Evolutionary conservation across 2,113 vertebrate species (phyloP), one percentile per base, ranked within the genome.

Genomic region (Eptatretus burgeri): DNA sequence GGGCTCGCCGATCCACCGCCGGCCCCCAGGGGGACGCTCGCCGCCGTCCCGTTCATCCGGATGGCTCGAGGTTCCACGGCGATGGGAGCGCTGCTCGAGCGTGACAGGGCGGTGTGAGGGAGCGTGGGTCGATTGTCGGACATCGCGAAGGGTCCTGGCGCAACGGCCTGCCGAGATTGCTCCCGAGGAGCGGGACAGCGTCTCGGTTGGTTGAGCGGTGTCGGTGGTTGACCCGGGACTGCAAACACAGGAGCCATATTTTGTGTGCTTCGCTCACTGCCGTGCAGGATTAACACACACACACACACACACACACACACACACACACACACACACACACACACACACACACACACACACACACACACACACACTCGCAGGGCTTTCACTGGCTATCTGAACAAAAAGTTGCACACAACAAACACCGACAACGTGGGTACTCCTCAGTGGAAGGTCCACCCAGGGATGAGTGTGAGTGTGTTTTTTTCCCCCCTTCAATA

Each of bases 111-210:
- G 56, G 56, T 20, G 11, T 60, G 56, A 10, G 56, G 10, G 9
- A 60, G n/a, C n/a, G 56, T 11, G 56, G 56, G n/a, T n/a, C 56
- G 56, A 60, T n/a, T 17, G n/a, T 60, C 56, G n/a, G 56, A 60
- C 56, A 60, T 60, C n/a, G 20, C 56, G 56, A 12, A 9, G 12
- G 20, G n/a, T n/a, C n/a, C 56, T n/a, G 53, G 14, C 5, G 53
- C 53, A 7, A 11, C 8, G 10, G 13, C 9, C 27, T 7, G 27
- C 27, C 7, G 3, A 41, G 27, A 41, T 41, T 41, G 27, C 27
- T 41, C 27, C 27, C 27, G 27, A 41, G 27, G 27, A 41, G 27
- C 27, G 27, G 27, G 27, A 41, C 3, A 41, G 27, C 27, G 27
- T 41, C 27, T 41, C 27, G 27, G 27, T 41, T 41, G 27, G 27